Conservation (phyloP, 2,113 vertebrate species). For the Muscicapa adusta region DNA sequence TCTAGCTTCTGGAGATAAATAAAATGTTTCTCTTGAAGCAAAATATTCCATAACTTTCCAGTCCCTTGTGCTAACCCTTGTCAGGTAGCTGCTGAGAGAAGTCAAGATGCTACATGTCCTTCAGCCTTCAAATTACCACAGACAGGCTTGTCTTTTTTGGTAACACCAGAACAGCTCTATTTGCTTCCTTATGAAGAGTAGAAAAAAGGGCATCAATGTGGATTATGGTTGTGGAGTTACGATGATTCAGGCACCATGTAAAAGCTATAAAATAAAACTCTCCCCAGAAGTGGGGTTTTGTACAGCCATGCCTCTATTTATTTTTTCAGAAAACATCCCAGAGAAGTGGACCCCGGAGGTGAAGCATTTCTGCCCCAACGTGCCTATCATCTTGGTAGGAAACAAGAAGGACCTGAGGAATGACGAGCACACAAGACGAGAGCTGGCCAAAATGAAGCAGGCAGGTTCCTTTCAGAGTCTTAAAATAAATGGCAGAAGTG, state of each 20-base stretch:
- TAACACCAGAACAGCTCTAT: neutral
- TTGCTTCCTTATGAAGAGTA: neutral
- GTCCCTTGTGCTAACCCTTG: neutral
- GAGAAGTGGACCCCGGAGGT: conserved; percentile 99
- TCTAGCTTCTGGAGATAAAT: neutral
- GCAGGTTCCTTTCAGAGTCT: conserved; percentile 60
- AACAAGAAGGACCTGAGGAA: conserved; percentile 99
- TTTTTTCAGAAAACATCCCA: conserved; percentile 90
- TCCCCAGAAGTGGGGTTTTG: neutral
- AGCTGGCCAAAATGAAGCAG: conserved; percentile 99
- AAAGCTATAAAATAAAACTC: neutral
- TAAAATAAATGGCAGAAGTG: neutral
- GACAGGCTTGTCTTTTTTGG: neutral
- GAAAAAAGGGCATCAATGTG: neutral
- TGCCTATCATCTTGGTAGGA: conserved; percentile 97
- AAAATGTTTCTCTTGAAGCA: neutral
- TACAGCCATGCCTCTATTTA: neutral
- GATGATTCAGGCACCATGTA: neutral
- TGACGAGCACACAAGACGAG: conserved; percentile 95
- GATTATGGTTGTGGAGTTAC: neutral
- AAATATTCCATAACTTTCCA: neutral
- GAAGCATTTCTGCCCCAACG: conserved; percentile 98
- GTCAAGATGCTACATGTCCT: neutral
- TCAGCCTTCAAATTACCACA: neutral
- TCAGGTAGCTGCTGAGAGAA: neutral